Evolutionary conservation across 2,113 vertebrate species (phyloP).

Genomic region (Vulpes lagopus): DNA sequence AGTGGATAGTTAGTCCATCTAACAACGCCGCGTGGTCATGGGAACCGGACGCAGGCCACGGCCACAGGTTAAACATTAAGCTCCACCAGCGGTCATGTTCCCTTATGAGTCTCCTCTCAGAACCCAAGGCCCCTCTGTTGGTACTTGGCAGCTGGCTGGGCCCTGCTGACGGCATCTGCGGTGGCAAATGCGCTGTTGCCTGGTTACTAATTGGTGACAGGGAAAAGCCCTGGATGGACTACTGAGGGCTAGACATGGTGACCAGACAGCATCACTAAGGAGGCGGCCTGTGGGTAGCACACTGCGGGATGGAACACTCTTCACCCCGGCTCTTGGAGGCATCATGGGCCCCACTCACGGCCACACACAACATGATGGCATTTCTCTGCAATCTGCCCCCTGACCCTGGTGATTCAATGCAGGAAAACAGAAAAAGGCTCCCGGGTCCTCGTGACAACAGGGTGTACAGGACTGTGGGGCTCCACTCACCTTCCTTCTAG

Average conservation of each 20-base stretch:
- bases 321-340: not conserved
- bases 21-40: constrained; percentile 41
- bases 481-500: rapidly evolving
- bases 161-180: constrained; percentile 40
- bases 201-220: constrained; percentile 80
- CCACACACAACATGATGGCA: rapidly evolving
- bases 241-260: constrained; percentile 5
- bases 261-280: not conserved
- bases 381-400: not conserved
- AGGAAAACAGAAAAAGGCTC: not conserved
- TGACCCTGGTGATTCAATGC: rapidly evolving
- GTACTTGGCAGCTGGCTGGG: not conserved
- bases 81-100: not conserved
- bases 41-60: not conserved
- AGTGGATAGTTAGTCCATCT: not conserved
- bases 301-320: no score
- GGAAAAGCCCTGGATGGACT: constrained; percentile 9
- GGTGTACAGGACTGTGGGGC: rapidly evolving
- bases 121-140: constrained; percentile 53
- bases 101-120: constrained; percentile 48
- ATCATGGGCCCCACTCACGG: rapidly evolving
- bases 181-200: constrained; percentile 74
- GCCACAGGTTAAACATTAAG: not conserved
- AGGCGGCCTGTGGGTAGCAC: not conserved
- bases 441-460: rapidly evolving